Evolutionary conservation across 2,888 invertebrate species (phyloP), one percentile per base, ranked within the genome.

Genomic region (Rotaria sp.): DNA sequence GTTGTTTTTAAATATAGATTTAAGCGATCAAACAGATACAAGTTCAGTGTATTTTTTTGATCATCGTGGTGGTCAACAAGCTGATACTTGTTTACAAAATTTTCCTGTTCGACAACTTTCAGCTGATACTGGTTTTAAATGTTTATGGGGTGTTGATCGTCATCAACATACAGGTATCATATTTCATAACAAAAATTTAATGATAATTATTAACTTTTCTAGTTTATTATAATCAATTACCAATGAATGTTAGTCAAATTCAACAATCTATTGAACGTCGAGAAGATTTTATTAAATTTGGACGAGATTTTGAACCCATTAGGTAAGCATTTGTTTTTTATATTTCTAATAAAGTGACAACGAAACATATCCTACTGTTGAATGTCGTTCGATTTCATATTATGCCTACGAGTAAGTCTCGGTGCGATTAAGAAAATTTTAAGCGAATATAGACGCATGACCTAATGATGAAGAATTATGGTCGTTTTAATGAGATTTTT

Each of bases 81-180:
- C 11, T 80, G 80, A 80, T 26, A n/a, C n/a, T 41, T 45, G 41
- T n/a, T 15, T 45, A n/a, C 80, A 80, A 45, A 80, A 80, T n/a
- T 80, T 80, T 41, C 80, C 80, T 80, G 45, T 80, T 45, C 80
- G 80, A 10, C 80, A 80, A 45, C 45, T 80, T 2, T 80, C 45
- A 80, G 80, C 80, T 11, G 80, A 80, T 80, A 45, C 21, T 7
- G 21, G n/a, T 15, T 80, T 80, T 26, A 80, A 45, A n/a, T 80
- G 80, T 80, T 80, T 80, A 45, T 80, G 80, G 80, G 67, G 67
- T 21, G 67, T 67, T 35, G 67, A 67, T 67, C 67, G 67, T 35
- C 67, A 67, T 67, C 67, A 67, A 67, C 67, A 67, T 67, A 35
- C 67, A 67, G 67, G 67, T 67, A 67, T 18, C 13, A 26, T 55